These are phyloP conservation scores for Stenchaetothrips biformis DNA, from an alignment of 2,888 invertebrate genomes.

Conservation along the genomic window DNA sequence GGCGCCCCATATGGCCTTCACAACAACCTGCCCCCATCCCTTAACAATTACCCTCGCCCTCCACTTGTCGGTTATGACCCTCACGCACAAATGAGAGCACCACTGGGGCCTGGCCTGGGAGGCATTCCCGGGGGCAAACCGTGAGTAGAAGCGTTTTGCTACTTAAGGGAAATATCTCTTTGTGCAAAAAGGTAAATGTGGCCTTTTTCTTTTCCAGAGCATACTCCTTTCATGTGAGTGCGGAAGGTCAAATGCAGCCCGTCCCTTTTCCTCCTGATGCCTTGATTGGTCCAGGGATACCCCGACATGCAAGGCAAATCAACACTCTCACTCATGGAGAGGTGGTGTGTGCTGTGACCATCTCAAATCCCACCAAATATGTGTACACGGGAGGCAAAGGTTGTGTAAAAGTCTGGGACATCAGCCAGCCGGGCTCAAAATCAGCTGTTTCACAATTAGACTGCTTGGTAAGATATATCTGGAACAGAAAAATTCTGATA, in stretches of 20 bases:
- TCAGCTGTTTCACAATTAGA: conserved; percentile 87
- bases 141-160: conserved; percentile 54
- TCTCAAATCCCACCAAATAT: conserved; percentile 86
- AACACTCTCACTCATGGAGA: conserved; percentile 92
- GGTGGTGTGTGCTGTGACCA: conserved; percentile 95
- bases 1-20: conserved; percentile 57
- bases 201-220: conserved; percentile 60
- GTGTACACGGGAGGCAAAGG: conserved; percentile 96
- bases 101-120: conserved; percentile 52
- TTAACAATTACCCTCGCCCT: conserved; percentile 62
- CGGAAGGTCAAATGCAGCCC: conserved; percentile 83
- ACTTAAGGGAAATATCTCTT: background rate
- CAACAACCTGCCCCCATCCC: conserved; percentile 58
- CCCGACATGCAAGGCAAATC: conserved; percentile 85
- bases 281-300: conserved; percentile 87
- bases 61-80: conserved; percentile 62
- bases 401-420: conserved; percentile 97
- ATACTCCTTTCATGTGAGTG: conserved; percentile 90
- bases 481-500: conserved; percentile 26
- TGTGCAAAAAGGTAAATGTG: background rate
- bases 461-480: conserved; percentile 65
- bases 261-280: conserved; percentile 94
- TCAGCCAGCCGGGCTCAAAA: conserved; percentile 79
- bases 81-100: conserved; percentile 62
- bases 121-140: conserved; percentile 73